Percentiles rank a stretch among this genome's conserved stretches.
Evolutionary conservation across 2,797 vertebrate genomes (phyloP).

Genomic region (Varecia variegata): DNA sequence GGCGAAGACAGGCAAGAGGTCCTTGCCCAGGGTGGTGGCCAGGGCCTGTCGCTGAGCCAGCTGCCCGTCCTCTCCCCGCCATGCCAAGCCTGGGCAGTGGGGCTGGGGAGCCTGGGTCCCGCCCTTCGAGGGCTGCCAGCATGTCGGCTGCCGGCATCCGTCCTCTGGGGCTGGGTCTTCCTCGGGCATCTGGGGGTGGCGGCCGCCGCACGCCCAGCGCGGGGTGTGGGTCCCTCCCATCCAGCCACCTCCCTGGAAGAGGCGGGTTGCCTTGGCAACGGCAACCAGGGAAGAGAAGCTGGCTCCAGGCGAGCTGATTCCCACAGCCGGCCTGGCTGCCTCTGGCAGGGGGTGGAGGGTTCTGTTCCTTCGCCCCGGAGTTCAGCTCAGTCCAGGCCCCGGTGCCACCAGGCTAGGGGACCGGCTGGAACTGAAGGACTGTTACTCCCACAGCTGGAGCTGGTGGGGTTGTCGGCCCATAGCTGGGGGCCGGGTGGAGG

Average conservation of each 20-base stretch:
- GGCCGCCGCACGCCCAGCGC: neutral
- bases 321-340: neutral
- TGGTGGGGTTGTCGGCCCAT: neutral
- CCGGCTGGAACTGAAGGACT: neutral
- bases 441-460: too few relatives aligned
- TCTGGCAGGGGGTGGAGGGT: neutral
- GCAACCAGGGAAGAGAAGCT: neutral
- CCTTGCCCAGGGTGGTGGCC: neutral
- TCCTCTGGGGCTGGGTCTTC: too few relatives aligned
- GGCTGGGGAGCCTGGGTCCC: neutral
- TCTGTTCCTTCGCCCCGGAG: neutral
- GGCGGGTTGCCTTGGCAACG: neutral
- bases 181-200: neutral
- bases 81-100: neutral
- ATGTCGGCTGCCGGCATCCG: rapidly evolving
- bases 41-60: neutral
- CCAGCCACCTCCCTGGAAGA: neutral
- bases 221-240: neutral
- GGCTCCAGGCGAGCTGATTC: neutral
- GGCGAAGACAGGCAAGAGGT: neutral
- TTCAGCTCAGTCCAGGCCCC: neutral
- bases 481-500: neutral
- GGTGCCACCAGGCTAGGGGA: neutral
- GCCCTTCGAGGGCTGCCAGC: neutral
- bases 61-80: neutral